Base-by-base conservation (phyloP, 2,888 invertebrate species). In the Chalcosyrphus nemorum region DNA sequence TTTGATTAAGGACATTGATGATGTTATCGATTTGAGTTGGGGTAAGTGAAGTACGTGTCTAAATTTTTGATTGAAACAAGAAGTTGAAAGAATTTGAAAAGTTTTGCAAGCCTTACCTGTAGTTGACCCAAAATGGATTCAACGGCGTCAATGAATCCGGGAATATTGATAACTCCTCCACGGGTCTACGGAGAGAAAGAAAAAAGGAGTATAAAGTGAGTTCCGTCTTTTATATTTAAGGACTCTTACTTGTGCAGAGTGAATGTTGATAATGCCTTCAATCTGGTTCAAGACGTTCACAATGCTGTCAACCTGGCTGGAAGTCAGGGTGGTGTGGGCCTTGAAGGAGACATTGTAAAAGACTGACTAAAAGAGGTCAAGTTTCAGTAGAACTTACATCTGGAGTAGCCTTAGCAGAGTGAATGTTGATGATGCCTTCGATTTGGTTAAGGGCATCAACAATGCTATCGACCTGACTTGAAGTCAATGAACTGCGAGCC, bases 201-300 rank as follows among this genome's bases (percentile, higher is more conserved):
- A 19, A 7, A 32, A 11, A 32, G 5, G n/a, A 19, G 15, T 1
- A 6, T n/a, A n/a, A n/a, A n/a, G n/a, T n/a, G n/a, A n/a, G n/a
- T n/a, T n/a, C n/a, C n/a, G n/a, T n/a, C n/a, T n/a, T n/a, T n/a
- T n/a, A n/a, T n/a, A n/a, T n/a, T n/a, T n/a, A n/a, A n/a, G n/a
- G 11, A 50, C 24, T n/a, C 13, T 50, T 6, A 50, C 7, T 43
- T 13, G 24, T 9, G 2, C 21, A 13, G 59, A 59, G 7, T 27
- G 59, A 17, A 59, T 47, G n/a, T 59, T 50, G 21, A 65, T 11
- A 9, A 59, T 71, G 7, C 47, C 63, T 27, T 74, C 74, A 6
- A 74, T 56, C 7, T 32, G 3, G 21, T 74, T 63, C 1, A 35
- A 6, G 13, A 27, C 1, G 2, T 41, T 19, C 2, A 59, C 13